A percentile compares a stretch with the other conserved stretches of the same genome.
phyloP scores from a whole-genome alignment of 92 coral and sea anemone species.

The Diadumene lineata region DNA sequence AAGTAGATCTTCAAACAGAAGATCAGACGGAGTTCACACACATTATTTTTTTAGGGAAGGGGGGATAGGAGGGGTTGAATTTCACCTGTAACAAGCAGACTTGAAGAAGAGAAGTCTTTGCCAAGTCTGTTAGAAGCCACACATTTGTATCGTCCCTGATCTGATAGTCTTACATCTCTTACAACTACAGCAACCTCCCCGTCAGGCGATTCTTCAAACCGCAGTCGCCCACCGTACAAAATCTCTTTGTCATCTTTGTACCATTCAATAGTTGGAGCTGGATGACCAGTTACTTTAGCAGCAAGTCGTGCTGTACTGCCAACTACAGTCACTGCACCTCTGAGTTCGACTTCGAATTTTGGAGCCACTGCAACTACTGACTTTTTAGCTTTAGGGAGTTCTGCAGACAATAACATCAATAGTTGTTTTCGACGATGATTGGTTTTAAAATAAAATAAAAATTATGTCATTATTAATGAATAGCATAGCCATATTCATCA shows the following conservation, averaged over 20 bases:
- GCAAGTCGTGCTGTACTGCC: constrained; percentile 50
- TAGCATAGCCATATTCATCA: neutral
- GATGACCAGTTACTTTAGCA: constrained; percentile 74
- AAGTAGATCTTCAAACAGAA: too few relatives aligned
- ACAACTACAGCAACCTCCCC: constrained; percentile 67
- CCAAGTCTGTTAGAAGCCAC: constrained; percentile 81
- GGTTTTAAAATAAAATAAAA: too few relatives aligned
- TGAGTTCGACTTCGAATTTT: constrained; percentile 32
- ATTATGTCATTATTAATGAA: too few relatives aligned
- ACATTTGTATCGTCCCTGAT: constrained; percentile 88
- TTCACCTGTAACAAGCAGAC: constrained; percentile 80
- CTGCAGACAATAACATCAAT: constrained; percentile 5
- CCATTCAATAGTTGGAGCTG: constrained; percentile 81
- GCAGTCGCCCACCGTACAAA: constrained; percentile 67
- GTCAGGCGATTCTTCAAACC: constrained; percentile 59
- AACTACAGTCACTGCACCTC: constrained; percentile 42
- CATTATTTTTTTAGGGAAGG: neutral
- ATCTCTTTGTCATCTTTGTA: constrained; percentile 71
- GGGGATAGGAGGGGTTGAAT: neutral
- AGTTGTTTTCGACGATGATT: too few relatives aligned
- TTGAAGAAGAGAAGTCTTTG: constrained; percentile 72
- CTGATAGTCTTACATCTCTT: constrained; percentile 60
- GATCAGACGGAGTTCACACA: too few relatives aligned
- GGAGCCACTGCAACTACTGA: constrained; percentile 29
- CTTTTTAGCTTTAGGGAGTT: constrained; percentile 28